phyloP scores from a whole-genome alignment of 1,140 invertebrate genomes.

The Habropoda laboriosa region DNA sequence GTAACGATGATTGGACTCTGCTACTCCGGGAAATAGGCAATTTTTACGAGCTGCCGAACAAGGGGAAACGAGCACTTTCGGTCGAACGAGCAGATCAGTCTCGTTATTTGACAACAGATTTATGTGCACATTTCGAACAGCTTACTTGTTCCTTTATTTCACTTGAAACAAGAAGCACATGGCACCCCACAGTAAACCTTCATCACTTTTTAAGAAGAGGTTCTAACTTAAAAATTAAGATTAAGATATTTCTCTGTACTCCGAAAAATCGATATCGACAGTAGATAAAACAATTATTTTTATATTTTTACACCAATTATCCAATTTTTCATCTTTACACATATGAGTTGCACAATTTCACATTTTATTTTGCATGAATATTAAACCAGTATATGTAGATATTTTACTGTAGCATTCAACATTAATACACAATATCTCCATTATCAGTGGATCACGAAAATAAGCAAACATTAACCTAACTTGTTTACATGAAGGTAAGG shows the following conservation, averaged over 20 bases:
- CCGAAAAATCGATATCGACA: neutral
- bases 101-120: neutral
- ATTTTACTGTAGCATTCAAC: neutral
- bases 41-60: neutral
- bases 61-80: neutral
- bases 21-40: neutral
- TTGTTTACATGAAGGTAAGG: constrained; percentile 35
- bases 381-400: neutral
- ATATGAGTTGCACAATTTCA: neutral
- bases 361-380: neutral
- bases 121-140: neutral
- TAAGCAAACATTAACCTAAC: neutral
- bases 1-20: neutral
- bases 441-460: neutral
- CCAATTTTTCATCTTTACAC: neutral
- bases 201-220: neutral
- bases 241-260: neutral
- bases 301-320: no score
- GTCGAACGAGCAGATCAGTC: neutral
- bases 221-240: no score
- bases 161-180: neutral
- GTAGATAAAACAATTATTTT: neutral
- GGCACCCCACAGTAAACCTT: no score
- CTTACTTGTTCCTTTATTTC: neutral
- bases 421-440: neutral